Base-by-base conservation (phyloP, 2,888 invertebrate species). In the Drosophila neoperkinsi region DNA sequence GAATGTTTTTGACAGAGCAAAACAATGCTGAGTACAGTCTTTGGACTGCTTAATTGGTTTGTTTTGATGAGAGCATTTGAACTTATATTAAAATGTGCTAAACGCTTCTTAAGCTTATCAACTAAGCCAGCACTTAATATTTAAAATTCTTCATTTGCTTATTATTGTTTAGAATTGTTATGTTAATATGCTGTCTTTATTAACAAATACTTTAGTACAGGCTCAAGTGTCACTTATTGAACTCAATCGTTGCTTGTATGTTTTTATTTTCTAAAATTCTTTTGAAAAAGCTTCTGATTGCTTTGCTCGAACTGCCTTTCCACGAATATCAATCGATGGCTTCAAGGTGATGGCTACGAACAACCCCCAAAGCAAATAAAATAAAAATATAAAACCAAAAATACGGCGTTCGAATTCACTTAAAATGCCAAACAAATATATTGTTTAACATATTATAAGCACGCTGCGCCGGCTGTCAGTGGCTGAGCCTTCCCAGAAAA, bases 371-470 rank as follows among this genome's bases (percentile, higher is more conserved):
- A 36, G 18, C 21, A 10, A 34, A 2, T 13, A 33, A 46, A 18
- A 41, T 28, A 6, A n/a, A 38, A 18, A 57, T 18, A 43, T 21
- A 58, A 66, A 21, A 50, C 30, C 25, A 58, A 64, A 52, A 57
- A 63, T 55, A 67, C 64, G 50, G 53, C 71, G 63, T 51, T 72
- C 66, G 51, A 68, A 84, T 81, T 69, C 84, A 87, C 76, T 81
- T 84, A 78, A 85, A 84, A 82, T 63, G 74, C 82, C 71, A 83
- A 77, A 73, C 70, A 82, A 81, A 81, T 71, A 74, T 71, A 74
- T 87, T 81, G 84, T 87, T 76, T 78, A 87, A 77, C 76, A 79
- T 82, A 82, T 84, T 62, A 56, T 50, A 81, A 81, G 81, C 71
- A 74, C 84, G 50, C 69, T 69, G 69, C 69, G 81, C 81, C 81